Percentiles rank a stretch among this genome's conserved stretches.
These are phyloP conservation scores for Pterocles burchelli DNA, from an alignment of 2,113 vertebrate genomes.

Conservation along the genomic window DNA sequence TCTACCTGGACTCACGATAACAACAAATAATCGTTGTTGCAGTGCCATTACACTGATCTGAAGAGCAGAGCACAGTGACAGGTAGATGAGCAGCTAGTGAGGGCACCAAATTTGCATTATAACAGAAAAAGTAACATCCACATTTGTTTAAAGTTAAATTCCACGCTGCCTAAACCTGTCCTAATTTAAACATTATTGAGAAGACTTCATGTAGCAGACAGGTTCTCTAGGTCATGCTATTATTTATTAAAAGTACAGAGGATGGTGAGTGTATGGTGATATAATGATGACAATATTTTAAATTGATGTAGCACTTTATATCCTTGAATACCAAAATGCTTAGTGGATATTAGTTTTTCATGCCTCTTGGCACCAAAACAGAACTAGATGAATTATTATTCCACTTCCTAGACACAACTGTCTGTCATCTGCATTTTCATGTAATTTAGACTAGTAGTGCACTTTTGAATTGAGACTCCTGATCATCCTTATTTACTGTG, in stretches of 20 bases:
- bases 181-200: neutral
- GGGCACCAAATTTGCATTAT: neutral
- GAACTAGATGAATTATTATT: neutral
- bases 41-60: neutral
- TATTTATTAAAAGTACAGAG: neutral
- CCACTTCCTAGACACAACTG: neutral
- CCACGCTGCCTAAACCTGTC: neutral
- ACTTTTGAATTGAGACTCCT: neutral
- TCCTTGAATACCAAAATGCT: neutral
- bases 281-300: neutral
- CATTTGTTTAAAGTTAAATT: neutral
- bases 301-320: neutral
- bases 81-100: neutral
- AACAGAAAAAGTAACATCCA: neutral
- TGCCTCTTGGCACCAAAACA: neutral
- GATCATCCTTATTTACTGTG: neutral
- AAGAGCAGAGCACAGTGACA: neutral
- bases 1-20: neutral
- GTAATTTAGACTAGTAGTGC: neutral
- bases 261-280: neutral
- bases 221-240: neutral
- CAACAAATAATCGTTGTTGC: neutral
- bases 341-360: neutral
- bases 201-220: neutral
- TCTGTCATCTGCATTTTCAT: neutral